Conservation (phyloP, 2,888 invertebrate genomes). For the Hipparchia semele region DNA sequence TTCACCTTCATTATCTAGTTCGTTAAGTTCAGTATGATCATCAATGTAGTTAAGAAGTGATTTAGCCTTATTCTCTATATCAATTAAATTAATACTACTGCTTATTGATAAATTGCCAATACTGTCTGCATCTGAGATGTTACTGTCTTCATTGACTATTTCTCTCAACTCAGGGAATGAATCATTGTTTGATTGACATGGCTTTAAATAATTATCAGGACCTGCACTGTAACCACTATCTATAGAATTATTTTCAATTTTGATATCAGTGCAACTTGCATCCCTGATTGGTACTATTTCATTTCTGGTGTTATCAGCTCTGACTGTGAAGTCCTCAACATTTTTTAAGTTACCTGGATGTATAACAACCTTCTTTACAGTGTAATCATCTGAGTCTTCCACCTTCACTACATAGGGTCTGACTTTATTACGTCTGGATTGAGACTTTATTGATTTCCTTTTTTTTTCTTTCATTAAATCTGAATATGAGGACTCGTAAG, state of each 20-base stretch:
- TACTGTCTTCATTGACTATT: constrained; percentile 51
- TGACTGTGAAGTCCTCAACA: constrained; percentile 11
- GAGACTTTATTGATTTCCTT: constrained; percentile 41
- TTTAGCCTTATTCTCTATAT: constrained; percentile 43
- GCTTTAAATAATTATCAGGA: not conserved
- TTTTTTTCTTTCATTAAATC: constrained; percentile 40
- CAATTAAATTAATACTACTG: constrained; percentile 44
- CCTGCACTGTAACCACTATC: not conserved
- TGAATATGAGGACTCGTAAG: constrained; percentile 47
- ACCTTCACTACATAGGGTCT: constrained; percentile 60
- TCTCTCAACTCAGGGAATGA: constrained; percentile 43
- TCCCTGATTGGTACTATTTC: not conserved
- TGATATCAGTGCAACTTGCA: not conserved
- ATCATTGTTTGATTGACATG: not conserved
- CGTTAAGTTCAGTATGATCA: constrained; percentile 37
- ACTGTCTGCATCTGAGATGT: constrained; percentile 52
- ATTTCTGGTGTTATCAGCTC: constrained; percentile 2
- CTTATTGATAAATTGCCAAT: constrained; percentile 50
- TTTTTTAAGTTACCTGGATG: constrained; percentile 44
- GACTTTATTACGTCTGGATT: constrained; percentile 42
- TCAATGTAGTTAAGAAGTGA: constrained; percentile 43
- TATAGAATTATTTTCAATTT: not conserved
- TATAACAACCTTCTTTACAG: constrained; percentile 49
- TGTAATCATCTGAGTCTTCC: not conserved
- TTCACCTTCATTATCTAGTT: constrained; percentile 12